Evolutionary conservation across 2,888 invertebrate species (phyloP).

Genomic region (Sisyra terminalis): DNA sequence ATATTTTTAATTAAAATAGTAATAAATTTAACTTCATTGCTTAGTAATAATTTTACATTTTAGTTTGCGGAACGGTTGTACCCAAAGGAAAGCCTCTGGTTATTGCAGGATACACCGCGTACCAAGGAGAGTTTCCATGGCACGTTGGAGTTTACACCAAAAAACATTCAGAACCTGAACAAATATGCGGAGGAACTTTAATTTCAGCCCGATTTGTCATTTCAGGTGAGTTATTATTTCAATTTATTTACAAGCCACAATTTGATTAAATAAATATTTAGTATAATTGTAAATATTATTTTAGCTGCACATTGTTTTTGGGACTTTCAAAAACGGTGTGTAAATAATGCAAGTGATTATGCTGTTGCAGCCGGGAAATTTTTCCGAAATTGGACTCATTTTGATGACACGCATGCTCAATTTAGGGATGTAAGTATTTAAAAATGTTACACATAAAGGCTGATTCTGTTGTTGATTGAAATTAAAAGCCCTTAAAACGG

Average conservation of each 20-base stretch:
- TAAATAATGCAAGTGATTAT: constrained; percentile 6
- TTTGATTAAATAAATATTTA: not conserved
- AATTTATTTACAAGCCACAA: not conserved
- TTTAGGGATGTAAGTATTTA: constrained; percentile 9
- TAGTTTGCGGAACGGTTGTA: constrained; percentile 20
- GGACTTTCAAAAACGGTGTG: not conserved
- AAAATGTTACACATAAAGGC: no score
- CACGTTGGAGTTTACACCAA: constrained; percentile 18
- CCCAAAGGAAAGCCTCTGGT: constrained; percentile 13
- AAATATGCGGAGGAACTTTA: constrained; percentile 21
- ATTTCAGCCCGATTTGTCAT: constrained; percentile 17
- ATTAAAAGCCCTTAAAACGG: no score
- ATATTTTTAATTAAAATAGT: not conserved
- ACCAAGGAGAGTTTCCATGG: constrained; percentile 22
- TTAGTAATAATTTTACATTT: not conserved
- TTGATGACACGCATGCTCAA: constrained; percentile 17
- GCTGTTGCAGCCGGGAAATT: constrained; percentile 21
- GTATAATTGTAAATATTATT: constrained; percentile 6
- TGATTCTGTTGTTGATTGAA: no score
- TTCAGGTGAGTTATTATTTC: constrained; percentile 16
- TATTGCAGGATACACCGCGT: not conserved
- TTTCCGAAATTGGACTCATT: constrained; percentile 17
- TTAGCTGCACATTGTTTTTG: constrained; percentile 22
- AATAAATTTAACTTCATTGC: not conserved
- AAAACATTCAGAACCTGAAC: not conserved